phyloP scores from a whole-genome alignment of 2,113 vertebrate genomes.

The Rhinogobius similis region DNA sequence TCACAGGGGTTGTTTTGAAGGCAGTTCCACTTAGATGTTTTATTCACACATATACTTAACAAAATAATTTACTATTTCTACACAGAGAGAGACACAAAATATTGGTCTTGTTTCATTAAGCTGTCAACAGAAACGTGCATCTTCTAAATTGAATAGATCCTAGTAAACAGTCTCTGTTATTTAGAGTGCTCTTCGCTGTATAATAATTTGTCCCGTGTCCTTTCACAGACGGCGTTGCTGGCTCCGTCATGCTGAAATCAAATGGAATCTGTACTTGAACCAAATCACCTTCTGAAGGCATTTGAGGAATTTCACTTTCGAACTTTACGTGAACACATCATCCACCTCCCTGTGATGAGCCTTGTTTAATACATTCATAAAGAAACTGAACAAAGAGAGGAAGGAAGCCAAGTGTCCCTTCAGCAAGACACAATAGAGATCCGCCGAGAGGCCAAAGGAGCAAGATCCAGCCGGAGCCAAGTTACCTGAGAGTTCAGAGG shows the following conservation, averaged over 20 bases:
- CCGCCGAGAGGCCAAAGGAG: constrained; percentile 2
- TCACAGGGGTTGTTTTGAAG: background rate
- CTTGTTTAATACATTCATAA: constrained; percentile 45
- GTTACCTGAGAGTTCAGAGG: constrained; percentile 46
- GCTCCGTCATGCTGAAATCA: constrained; percentile 17
- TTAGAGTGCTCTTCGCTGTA: constrained; percentile 28
- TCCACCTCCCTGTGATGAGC: constrained; percentile 41
- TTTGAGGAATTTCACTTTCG: constrained; percentile 44
- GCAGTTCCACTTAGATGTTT: background rate
- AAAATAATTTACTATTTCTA: background rate
- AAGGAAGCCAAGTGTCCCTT: constrained; percentile 57
- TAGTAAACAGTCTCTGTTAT: constrained; percentile 7
- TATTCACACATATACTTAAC: background rate
- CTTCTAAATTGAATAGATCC: background rate
- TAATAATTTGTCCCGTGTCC: constrained; percentile 26
- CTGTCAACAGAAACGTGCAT: background rate
- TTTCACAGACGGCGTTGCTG: constrained; percentile 8
- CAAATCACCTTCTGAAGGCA: constrained; percentile 26
- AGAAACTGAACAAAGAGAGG: constrained; percentile 53
- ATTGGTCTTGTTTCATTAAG: background rate
- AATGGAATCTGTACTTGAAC: constrained; percentile 31
- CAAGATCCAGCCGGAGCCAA: constrained; percentile 12
- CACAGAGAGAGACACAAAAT: background rate
- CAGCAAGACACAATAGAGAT: constrained; percentile 32
- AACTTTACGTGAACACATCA: constrained; percentile 15